Evolutionary conservation across 2,888 invertebrate species (phyloP), one percentile per base, ranked within the genome.

Genomic region (Dicyrtoma fusca): DNA sequence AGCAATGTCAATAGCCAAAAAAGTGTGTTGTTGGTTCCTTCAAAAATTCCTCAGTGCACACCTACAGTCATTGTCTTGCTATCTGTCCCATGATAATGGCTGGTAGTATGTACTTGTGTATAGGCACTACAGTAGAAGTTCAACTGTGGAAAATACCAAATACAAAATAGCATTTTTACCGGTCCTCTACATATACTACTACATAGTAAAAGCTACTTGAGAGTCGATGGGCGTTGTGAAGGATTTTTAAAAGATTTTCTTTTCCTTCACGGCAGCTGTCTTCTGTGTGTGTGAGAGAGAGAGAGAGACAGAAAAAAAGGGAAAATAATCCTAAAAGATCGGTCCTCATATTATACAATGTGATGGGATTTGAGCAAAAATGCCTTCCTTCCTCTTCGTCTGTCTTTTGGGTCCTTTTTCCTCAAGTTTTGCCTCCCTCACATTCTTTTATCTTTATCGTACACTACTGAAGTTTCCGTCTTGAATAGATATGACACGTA

Each of bases 291-390:
- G n/a, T 34, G 10, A 26, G 49, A 49, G 49, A 61, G 68, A 57
- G n/a, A n/a, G n/a, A n/a, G n/a, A n/a, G n/a, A n/a, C n/a, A n/a
- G n/a, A n/a, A n/a, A 47, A 68, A 68, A 59, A 68, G 68, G 68
- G 45, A 59, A 68, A 68, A 68, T 66, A 72, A 72, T 68, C 65
- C 61, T 72, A 49, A 65, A 72, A 68, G 72, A 72, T 66, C 61
- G 68, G 66, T 68, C 51, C 66, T 68, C 47, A 25, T 63, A 64
- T 74, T 55, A 25, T 63, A 64, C 75, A 75, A 75, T 75, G 74
- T 75, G 75, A 75, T 75, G 75, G 75, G 75, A 75, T 75, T 75
- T 74, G 68, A 51, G 42, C 69, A 61, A 71, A 34, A 71, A 72
- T 71, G n/a, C n/a, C n/a, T n/a, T n/a, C n/a, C 57, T 63, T 73